Evolutionary conservation across 1,140 invertebrate species (phyloP).

Genomic region (Linepithema humile): DNA sequence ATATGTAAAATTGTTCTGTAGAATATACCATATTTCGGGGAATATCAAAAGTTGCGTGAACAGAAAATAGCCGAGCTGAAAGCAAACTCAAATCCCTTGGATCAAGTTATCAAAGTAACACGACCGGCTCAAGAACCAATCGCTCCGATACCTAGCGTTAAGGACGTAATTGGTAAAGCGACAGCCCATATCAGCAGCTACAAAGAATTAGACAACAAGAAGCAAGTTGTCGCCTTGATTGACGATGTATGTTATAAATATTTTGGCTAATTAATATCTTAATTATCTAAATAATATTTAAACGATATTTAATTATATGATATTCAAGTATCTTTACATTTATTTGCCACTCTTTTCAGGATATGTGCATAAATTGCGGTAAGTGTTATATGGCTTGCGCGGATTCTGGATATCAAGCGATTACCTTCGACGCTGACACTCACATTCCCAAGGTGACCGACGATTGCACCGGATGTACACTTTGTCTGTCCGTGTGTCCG

Average conservation of each 20-base stretch:
- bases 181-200: slow-evolving; percentile 93
- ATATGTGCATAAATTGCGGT: slow-evolving; percentile 99
- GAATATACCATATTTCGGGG: slow-evolving; percentile 96
- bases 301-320: background rate
- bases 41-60: slow-evolving; percentile 91
- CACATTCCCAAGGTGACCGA: slow-evolving; percentile 96
- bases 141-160: slow-evolving; percentile 85
- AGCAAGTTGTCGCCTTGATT: slow-evolving; percentile 98
- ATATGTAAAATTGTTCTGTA: slow-evolving; percentile 78
- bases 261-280: slow-evolving; percentile 1
- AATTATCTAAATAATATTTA: background rate
- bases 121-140: slow-evolving; percentile 62
- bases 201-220: slow-evolving; percentile 92
- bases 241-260: slow-evolving; percentile 92
- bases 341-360: slow-evolving; percentile 86
- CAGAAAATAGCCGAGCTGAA: slow-evolving; percentile 87
- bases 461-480: slow-evolving; percentile 98
- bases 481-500: slow-evolving; percentile 98
- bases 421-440: slow-evolving; percentile 94
- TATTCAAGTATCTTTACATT: background rate
- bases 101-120: slow-evolving; percentile 61
- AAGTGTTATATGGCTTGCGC: slow-evolving; percentile 99
- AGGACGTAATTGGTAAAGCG: slow-evolving; percentile 93
- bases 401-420: slow-evolving; percentile 99
- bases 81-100: slow-evolving; percentile 82